Evolutionary conservation across 2,888 invertebrate genomes (phyloP), one percentile per base, ranked within the genome.

Genomic region (Molorchus minor): DNA sequence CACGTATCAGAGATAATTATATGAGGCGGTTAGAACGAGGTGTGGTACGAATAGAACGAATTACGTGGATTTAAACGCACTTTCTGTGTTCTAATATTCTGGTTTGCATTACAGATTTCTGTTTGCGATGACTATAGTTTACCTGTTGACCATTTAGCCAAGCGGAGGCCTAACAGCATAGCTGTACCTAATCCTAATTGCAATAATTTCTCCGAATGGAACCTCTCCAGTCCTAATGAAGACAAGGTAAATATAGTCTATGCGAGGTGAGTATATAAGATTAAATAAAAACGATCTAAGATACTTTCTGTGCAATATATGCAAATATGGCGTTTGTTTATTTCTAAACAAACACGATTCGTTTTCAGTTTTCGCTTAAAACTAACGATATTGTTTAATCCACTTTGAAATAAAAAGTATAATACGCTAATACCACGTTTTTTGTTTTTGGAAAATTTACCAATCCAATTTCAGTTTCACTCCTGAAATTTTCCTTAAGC

Each of bases 51-150:
- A 54, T 60, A 62, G 30, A 56, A 44, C 38, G 62, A 55, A 62
- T 62, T 62, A 61, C 3, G 8, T n/a, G 33, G 33, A 12, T 3
- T 33, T 33, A 10, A 58, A 35, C 57, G 56, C 58, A 58, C 52
- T 56, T 58, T 58, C 47, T 46, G 49, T 43, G 51, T 57, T 46
- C 59, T 62, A 54, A 59, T 61, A 44, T 52, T 43, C 30, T 38
- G 52, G 30, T 55, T 65, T 70, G 66, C 71, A 59, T 85, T 88
- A 2, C 86, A 93, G 93, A 89, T 93, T 75, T 89, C 92, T 66
- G 84, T 93, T 72, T 92, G 92, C 81, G 93, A 93, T 77, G 93
- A 93, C 81, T 93, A 93, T 82, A 91, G 92, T 82, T 85, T 92
- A 72, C 93, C 93, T 47, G 89, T 92, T 71, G 93, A 93, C 82